Evolutionary conservation across 30 jellyfish, hydroid and myxozoan species (phyloP).

Genomic region (Hydra vulgaris): DNA sequence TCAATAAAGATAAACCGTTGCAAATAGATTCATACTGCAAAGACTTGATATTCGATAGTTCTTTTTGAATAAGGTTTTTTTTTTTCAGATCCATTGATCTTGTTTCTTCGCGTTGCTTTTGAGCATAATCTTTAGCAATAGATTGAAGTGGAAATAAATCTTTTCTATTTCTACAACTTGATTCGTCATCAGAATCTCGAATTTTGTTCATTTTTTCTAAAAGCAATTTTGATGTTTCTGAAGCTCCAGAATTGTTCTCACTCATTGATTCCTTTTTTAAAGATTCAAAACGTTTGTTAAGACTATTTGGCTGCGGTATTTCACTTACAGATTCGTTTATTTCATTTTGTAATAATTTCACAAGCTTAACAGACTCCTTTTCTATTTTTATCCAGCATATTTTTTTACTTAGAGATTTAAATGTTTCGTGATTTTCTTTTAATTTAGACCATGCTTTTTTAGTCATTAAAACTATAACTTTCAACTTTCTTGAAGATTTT

Average conservation of each 20-base stretch:
- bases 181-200: neutral
- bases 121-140: neutral
- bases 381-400: neutral
- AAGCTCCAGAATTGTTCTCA: neutral
- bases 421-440: neutral
- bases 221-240: neutral
- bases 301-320: neutral
- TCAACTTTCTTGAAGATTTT: neutral
- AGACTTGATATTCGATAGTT: neutral
- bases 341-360: neutral
- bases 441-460: neutral
- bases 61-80: neutral
- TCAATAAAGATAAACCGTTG: neutral
- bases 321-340: neutral
- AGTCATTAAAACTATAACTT: neutral
- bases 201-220: neutral
- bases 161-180: neutral
- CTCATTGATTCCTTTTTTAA: neutral
- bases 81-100: neutral
- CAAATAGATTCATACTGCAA: neutral
- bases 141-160: slow-evolving; percentile 7
- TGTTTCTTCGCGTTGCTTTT: neutral
- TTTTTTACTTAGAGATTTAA: neutral
- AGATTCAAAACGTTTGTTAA: neutral
- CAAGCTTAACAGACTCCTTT: neutral